A percentile compares a stretch with the other conserved stretches of the same genome.
phyloP scores from a whole-genome alignment of 2,888 invertebrate species.

The Sphecodes monilicornis region DNA sequence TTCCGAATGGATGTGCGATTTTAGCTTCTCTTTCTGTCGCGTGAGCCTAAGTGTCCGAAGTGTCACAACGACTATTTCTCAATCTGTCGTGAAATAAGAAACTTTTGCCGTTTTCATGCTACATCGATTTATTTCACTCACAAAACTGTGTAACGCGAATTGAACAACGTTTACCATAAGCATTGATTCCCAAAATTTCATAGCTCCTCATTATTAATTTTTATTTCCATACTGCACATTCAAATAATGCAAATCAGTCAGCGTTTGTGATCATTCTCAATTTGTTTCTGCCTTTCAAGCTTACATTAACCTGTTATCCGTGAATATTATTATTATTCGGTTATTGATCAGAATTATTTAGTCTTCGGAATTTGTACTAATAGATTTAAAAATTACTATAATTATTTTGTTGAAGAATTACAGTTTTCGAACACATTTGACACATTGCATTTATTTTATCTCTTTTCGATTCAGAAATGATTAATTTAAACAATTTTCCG shows the following conservation, averaged over 20 bases:
- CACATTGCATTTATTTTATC: background rate
- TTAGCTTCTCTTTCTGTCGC: conserved; percentile 60
- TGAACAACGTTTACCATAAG: conserved; percentile 18
- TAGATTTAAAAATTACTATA: background rate
- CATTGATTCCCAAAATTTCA: background rate
- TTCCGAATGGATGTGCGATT: conserved; percentile 70
- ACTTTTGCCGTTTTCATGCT: conserved; percentile 19
- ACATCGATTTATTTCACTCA: conserved; percentile 15
- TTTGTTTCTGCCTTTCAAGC: background rate
- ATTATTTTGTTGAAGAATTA: background rate
- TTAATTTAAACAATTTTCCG: background rate
- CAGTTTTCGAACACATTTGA: background rate
- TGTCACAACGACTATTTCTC: conserved; percentile 55
- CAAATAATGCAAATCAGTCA: too few relatives aligned
- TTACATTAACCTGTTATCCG: too few relatives aligned
- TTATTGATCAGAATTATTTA: background rate
- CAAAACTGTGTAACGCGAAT: conserved; percentile 15
- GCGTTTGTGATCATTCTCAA: background rate
- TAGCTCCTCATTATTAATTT: too few relatives aligned
- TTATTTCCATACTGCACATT: too few relatives aligned
- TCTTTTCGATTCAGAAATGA: background rate
- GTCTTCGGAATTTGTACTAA: background rate
- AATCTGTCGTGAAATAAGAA: conserved; percentile 49
- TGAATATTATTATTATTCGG: too few relatives aligned
- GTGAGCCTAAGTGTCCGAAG: conserved; percentile 48